Percentiles rank a stretch among this genome's conserved stretches.
Evolutionary conservation across 2,797 vertebrate genomes (phyloP).

Genomic region (Nyctalus aviator): DNA sequence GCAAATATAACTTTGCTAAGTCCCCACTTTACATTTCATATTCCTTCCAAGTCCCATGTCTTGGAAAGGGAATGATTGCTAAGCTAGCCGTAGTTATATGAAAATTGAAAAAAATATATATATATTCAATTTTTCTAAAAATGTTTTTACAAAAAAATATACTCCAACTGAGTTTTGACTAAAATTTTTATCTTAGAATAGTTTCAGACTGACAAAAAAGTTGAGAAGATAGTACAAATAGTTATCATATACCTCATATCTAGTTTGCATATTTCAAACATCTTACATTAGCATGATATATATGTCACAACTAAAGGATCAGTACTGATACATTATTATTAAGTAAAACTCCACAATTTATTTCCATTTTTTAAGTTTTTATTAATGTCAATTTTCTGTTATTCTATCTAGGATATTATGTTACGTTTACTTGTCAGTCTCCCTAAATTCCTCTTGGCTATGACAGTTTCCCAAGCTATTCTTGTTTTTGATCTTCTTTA

Average conservation of each 20-base stretch:
- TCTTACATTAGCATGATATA: background rate
- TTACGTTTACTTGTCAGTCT: background rate
- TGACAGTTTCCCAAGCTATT: background rate
- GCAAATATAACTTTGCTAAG: constrained; percentile 42
- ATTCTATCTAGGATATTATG: background rate
- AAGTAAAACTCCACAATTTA: background rate
- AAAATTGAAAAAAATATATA: background rate
- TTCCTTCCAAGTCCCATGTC: background rate
- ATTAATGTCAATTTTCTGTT: background rate
- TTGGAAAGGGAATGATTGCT: background rate
- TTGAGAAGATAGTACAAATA: background rate
- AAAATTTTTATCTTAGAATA: background rate
- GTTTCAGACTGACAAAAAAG: background rate
- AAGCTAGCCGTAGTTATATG: background rate
- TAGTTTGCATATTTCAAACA: background rate
- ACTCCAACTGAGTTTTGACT: background rate
- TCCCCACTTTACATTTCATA: background rate
- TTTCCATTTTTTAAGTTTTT: background rate
- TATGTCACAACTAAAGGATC: background rate
- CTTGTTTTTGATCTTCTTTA: background rate
- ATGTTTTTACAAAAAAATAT: background rate
- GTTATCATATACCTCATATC: background rate
- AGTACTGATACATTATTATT: background rate
- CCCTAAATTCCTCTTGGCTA: background rate
- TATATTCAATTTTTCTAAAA: background rate